A percentile compares a stretch with the other conserved stretches of the same genome.
phyloP scores from a whole-genome alignment of 2,113 vertebrate species.

The Notarius quadriscutis region DNA sequence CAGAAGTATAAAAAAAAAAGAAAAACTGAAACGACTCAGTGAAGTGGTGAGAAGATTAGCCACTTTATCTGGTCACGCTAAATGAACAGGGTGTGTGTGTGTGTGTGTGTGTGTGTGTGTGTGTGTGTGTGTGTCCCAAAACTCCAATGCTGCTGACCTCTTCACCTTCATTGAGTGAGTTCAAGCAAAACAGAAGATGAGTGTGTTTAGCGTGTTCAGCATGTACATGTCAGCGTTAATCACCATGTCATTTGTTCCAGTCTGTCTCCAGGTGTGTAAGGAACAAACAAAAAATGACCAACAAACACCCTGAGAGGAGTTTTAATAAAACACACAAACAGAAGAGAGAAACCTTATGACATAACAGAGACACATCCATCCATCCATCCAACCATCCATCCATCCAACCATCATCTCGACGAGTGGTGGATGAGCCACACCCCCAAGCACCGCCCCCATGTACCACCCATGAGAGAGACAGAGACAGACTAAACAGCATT shows the following conservation, averaged over 20 bases:
- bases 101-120: not conserved
- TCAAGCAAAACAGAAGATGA: conserved; percentile 44
- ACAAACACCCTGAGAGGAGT: not conserved
- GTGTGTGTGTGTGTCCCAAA: not conserved
- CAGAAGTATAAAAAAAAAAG: not conserved
- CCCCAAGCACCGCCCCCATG: not conserved
- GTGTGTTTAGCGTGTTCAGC: not conserved
- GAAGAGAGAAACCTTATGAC: not conserved
- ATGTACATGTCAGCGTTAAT: not conserved
- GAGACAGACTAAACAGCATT: not conserved
- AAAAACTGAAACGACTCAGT: not conserved
- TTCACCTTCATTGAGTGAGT: conserved; percentile 74
- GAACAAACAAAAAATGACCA: not conserved
- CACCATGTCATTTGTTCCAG: not conserved
- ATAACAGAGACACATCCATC: no score
- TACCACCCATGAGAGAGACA: not conserved
- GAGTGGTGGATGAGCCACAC: not conserved
- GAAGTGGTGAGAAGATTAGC: conserved; percentile 77
- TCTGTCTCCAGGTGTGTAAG: not conserved
- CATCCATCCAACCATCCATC: no score
- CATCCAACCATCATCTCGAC: not conserved
- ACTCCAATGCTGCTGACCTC: conserved; percentile 72
- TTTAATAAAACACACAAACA: not conserved
- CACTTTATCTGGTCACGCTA: conserved; percentile 97
- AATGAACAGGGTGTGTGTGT: conserved; percentile 79